Evolutionary conservation across 2,888 invertebrate genomes (phyloP), one percentile per base, ranked within the genome.

Genomic region (Hipparchia semele): DNA sequence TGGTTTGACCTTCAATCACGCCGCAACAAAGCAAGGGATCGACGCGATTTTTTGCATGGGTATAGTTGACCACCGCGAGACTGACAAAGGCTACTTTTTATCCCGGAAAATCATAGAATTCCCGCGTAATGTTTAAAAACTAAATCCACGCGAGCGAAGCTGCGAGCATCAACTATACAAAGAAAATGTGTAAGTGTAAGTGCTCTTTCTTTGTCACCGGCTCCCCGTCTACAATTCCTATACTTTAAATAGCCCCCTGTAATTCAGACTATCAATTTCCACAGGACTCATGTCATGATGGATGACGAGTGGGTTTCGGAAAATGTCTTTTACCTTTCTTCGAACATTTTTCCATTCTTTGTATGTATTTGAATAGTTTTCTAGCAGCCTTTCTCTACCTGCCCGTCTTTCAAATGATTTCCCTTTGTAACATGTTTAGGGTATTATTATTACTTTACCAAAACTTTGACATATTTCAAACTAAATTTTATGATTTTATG

Each of bases 221-320:
- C 39, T 39, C 39, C 39, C 39, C 39, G 39, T 4, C 39, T 39
- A 39, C 39, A 39, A 80, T 78, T 76, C 85, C 83, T 86, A 85
- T 87, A 81, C 70, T 60, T 78, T 33, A 70, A 74, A 78, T 74
- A 60, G 72, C 56, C 73, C 66, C 69, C 73, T 70, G 71, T 71
- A 71, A 53, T 73, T 66, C 73, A 65, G 73, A 70, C 73, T 73
- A 75, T 75, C 75, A 75, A 72, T 74, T 72, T 69, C 72, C 61
- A 66, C 72, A 74, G 69, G 66, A 54, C 68, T 74, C 66, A 65
- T 74, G 74, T 74, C 74, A 74, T 56, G 65, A 71, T 74, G 65
- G 53, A 65, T 65, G 65, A 65, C 65, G 49, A 65, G 53, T 33
- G 53, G 51, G 51, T 65, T 65, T 65, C 65, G 68, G 12, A 59